Evolutionary conservation across 2,888 invertebrate genomes (phyloP), one percentile per base, ranked within the genome.

Genomic region (Limnephilus rhombicus): DNA sequence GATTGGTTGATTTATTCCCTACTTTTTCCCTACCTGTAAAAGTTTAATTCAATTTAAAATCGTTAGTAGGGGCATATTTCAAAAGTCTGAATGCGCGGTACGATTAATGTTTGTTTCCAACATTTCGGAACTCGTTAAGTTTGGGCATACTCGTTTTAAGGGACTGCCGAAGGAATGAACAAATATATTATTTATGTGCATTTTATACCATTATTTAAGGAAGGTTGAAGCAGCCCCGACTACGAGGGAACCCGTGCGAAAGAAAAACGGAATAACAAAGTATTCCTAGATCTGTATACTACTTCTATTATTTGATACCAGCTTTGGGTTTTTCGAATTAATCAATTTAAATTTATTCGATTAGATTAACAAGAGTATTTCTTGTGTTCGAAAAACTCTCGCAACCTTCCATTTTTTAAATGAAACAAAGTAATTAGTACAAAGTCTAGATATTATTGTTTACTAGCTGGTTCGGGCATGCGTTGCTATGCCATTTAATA

Each of bases 41-140:
- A 89, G 81, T 89, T 89, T 89, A 80, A 89, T 89, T 89, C 81
- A 89, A 89, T 89, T 89, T 89, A 89, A 89, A 89, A 81, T 81
- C 89, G 81, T 89, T 89, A 89, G 81, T 89, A 41, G 29, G 89
- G 89, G 81, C 89, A 89, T 81, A 89, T 89, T 89, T 89, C 89
- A 81, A 68, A 81, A 81, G 41, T 89, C 81, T 86, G 89, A 41
- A 89, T 89, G 31, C 45, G 41, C 49, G 18, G 34, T 45, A 81
- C 89, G 89, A 89, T 89, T 89, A 81, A 89, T 89, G 89, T 81
- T 81, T 81, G 89, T 89, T 89, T 89, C 41, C 80, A 89, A 89
- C 89, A 83, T 83, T 83, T 41, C 37, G 83, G 34, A 83, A 83
- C 83, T 83, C 83, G 83, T 83, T 83, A 37, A 24, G 37, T 83